Percentiles rank a stretch among this genome's conserved stretches.
Conservation (phyloP, 2,888 invertebrate species). For the Chelonus formosanus region DNA sequence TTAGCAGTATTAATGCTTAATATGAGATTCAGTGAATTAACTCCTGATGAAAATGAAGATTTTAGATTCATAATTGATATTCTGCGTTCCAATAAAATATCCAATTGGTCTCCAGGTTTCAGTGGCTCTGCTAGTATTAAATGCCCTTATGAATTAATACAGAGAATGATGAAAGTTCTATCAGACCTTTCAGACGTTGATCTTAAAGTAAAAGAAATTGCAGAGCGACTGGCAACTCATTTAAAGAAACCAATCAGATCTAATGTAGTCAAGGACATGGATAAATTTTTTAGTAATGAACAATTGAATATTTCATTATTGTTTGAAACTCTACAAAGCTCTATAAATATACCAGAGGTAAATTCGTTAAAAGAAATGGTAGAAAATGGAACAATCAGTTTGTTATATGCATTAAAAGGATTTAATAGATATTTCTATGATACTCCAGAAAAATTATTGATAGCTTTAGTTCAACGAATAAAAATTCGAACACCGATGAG, state of each 20-base stretch:
- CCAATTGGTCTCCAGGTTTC: conserved; percentile 36
- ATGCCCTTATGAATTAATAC: conserved; percentile 35
- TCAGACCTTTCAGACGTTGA: conserved; percentile 32
- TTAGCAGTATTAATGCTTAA: conserved; percentile 40
- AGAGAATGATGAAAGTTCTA: conserved; percentile 31
- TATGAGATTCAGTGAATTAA: conserved; percentile 37
- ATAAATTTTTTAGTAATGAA: conserved; percentile 33
- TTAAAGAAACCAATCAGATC: conserved; percentile 12
- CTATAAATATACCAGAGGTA: conserved; percentile 23
- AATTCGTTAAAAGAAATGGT: conserved; percentile 30
- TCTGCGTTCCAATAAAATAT: conserved; percentile 37
- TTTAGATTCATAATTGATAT: conserved; percentile 39
- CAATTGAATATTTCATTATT: conserved; percentile 37
- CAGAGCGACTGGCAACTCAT: conserved; percentile 15
- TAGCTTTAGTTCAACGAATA: conserved; percentile 39
- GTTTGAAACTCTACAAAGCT: conserved; percentile 19
- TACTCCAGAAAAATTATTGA: conserved; percentile 35
- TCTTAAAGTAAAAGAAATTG: conserved; percentile 23
- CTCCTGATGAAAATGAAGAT: conserved; percentile 37
- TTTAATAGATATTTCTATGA: conserved; percentile 42
- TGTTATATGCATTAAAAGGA: conserved; percentile 40
- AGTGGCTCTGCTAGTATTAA: conserved; percentile 25
- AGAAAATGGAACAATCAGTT: conserved; percentile 32
- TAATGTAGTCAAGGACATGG: conserved; percentile 25
- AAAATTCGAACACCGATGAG: conserved; percentile 39